phyloP scores from a whole-genome alignment of 1,140 invertebrate genomes.

The Dendroctonus ponderosae region DNA sequence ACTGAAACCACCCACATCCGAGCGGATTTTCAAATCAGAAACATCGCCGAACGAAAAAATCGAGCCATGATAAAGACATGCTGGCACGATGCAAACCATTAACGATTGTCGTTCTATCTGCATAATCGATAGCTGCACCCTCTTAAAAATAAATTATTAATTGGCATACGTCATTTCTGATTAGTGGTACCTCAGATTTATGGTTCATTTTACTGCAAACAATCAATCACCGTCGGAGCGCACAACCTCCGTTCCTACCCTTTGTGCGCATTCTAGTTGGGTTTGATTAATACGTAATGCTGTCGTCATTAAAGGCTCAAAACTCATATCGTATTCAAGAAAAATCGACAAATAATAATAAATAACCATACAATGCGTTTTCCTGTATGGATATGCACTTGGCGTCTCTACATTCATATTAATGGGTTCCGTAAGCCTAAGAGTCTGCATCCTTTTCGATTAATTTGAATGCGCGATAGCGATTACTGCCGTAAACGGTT shows the following conservation, averaged over 20 bases:
- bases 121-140: slow-evolving; percentile 30
- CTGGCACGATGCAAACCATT: slow-evolving; percentile 5
- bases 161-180: slow-evolving; percentile 34
- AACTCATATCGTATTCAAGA: slow-evolving; percentile 35
- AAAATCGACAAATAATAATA: slow-evolving; percentile 37
- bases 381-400: slow-evolving; percentile 27
- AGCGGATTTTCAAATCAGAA: no score
- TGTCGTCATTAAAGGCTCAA: slow-evolving; percentile 29
- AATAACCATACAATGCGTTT: slow-evolving; percentile 37
- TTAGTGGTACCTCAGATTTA: slow-evolving; percentile 35
- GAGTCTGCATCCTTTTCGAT: slow-evolving; percentile 26
- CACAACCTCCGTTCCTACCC: slow-evolving; percentile 23
- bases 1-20: no score
- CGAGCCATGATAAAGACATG: no score
- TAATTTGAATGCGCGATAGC: slow-evolving; percentile 19
- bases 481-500: slow-evolving; percentile 23
- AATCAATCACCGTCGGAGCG: slow-evolving; percentile 30
- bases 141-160: slow-evolving; percentile 37
- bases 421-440: slow-evolving; percentile 29
- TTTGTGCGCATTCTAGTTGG: slow-evolving; percentile 34
- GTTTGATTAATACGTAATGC: slow-evolving; percentile 36
- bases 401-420: slow-evolving; percentile 34
- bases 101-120: slow-evolving; percentile 26
- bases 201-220: slow-evolving; percentile 34
- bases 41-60: no score